Base-by-base conservation (phyloP, 1,140 invertebrate genomes). In the Sinella curviseta region DNA sequence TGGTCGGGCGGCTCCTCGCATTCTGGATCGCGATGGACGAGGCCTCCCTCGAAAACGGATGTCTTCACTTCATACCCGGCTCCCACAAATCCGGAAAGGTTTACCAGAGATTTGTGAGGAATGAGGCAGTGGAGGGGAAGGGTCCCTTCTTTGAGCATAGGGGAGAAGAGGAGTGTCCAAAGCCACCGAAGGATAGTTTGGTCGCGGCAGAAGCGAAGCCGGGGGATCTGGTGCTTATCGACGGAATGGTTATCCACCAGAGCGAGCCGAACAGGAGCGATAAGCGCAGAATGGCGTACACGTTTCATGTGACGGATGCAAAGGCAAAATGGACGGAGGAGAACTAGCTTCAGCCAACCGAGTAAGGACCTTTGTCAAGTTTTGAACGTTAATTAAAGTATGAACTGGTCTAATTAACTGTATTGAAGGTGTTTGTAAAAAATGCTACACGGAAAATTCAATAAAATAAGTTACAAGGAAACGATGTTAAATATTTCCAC, bases 11-110 rank as follows among this genome's bases (percentile, higher is more conserved):
- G 24, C 87, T 93, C 0, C 86, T 96, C 17, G 97, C 97, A 0
- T 93, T 98, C 84, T 99, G 97, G 97, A 93, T 99, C 70, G 95
- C 97, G 1, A 86, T 99, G 0, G 96, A 99, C 84, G 95, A 98
- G 85, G 94, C 95, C 1, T 97, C 93, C 0, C 74, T 91, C 14
- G 93, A 98, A 85, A 99, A 99, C 86, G 97, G 97, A 8, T 99
- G 97, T 85, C 88, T 99, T 3, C 95, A 93, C 91, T 95, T 98
- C 85, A 91, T 94, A 0, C 93, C 93, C 57, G 95, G 95, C 0
- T 60, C 57, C 14, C 57, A 60, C 24, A 60, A 60, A 60, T n/a
- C 57, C 8, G 12, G 24, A 60, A 60, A 60, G 24, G 24, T 60
- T 16, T 60, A 60, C 24, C 14, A 60, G 24, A 16, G 57, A 4